These are phyloP conservation scores for Nomada lathburiana DNA, from an alignment of 2,888 invertebrate species.

Conservation along the genomic window DNA sequence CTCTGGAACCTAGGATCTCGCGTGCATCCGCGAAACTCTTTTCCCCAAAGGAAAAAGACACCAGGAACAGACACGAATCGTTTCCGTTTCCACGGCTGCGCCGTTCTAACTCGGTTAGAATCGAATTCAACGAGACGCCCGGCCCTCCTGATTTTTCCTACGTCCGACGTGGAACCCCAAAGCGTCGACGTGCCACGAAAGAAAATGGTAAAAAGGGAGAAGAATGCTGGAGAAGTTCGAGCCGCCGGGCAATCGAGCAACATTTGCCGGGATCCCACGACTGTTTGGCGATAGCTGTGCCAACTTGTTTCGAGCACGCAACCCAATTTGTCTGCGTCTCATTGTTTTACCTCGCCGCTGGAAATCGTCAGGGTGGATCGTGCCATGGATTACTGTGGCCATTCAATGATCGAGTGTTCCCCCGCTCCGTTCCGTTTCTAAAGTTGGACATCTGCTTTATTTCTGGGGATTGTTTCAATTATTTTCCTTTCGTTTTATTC, in stretches of 20 bases:
- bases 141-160: slow-evolving; percentile 60
- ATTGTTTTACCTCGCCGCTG: slow-evolving; percentile 77
- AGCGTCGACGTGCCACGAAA: slow-evolving; percentile 34
- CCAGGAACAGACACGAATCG: neutral
- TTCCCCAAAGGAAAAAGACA: slow-evolving; percentile 6
- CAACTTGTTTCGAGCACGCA: slow-evolving; percentile 84
- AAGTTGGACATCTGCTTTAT: too few species aligned
- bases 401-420: slow-evolving; percentile 55
- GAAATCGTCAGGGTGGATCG: slow-evolving; percentile 57
- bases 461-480: too few species aligned
- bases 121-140: slow-evolving; percentile 77
- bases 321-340: slow-evolving; percentile 84
- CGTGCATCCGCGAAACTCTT: slow-evolving; percentile 14
- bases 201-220: slow-evolving; percentile 3
- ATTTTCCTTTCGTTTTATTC: too few species aligned
- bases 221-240: slow-evolving; percentile 59
- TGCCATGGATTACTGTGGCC: slow-evolving; percentile 59
- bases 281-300: slow-evolving; percentile 84
- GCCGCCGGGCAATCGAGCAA: slow-evolving; percentile 73
- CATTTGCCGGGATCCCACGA: slow-evolving; percentile 83
- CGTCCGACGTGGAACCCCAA: slow-evolving; percentile 27
- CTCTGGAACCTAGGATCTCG: neutral
- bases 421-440: neutral
- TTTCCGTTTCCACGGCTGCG: slow-evolving; percentile 11
- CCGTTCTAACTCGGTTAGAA: slow-evolving; percentile 82